phyloP scores from a whole-genome alignment of 2,888 invertebrate species.

The Eulithis prunata region DNA sequence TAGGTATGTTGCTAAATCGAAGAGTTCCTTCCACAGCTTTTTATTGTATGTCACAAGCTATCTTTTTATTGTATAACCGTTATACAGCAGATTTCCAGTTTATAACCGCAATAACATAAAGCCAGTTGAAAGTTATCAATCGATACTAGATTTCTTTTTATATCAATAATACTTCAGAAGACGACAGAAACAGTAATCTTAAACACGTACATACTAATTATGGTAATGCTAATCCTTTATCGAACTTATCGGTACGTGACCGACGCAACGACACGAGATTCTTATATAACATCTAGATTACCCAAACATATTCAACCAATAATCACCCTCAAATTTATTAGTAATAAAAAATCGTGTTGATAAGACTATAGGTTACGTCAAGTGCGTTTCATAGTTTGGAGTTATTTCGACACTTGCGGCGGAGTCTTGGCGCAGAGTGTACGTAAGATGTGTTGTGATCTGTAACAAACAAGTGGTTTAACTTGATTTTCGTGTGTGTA shows the following conservation, averaged over 20 bases:
- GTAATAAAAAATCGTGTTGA: slow-evolving; percentile 19
- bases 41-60: background rate
- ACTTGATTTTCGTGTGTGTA: slow-evolving; percentile 7
- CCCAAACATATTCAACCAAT: slow-evolving; percentile 20
- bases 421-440: slow-evolving; percentile 27
- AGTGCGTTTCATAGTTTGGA: slow-evolving; percentile 19
- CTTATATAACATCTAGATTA: slow-evolving; percentile 29
- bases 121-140: slow-evolving; percentile 7
- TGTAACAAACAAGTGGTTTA: slow-evolving; percentile 13
- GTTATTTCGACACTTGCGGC: slow-evolving; percentile 37
- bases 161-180: background rate
- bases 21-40: too few relatives aligned
- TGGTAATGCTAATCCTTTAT: slow-evolving; percentile 47
- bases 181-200: background rate
- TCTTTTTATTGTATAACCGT: background rate
- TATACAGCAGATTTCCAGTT: background rate
- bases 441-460: slow-evolving; percentile 35
- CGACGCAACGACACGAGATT: slow-evolving; percentile 49
- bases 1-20: too few relatives aligned
- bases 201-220: slow-evolving; percentile 26
- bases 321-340: slow-evolving; percentile 21
- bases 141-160: background rate
- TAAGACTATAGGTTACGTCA: slow-evolving; percentile 28
- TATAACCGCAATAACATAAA: slow-evolving; percentile 6
- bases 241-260: slow-evolving; percentile 68